Base-by-base conservation (phyloP, 2,888 invertebrate genomes). In the Pasiphila rectangulata region DNA sequence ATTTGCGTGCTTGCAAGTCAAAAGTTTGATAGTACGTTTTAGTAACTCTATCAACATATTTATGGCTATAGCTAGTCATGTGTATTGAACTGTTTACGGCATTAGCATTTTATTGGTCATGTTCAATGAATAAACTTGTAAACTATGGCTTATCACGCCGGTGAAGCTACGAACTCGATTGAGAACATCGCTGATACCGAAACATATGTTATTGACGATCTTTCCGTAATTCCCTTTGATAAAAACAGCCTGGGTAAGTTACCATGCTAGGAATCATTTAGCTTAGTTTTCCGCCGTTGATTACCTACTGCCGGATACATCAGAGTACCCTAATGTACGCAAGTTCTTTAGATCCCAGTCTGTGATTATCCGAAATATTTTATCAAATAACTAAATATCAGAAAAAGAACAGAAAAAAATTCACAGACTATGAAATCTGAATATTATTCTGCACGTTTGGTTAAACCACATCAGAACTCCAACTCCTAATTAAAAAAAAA, bases 161-260 rank as follows among this genome's bases (percentile, higher is more conserved):
- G 70, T 53, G 71, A 66, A 67, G 65, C 69, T 69, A 57, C 71
- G 56, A 75, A 75, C 61, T 51, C 64, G 47, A 61, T 49, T 57
- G 65, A 64, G 54, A 48, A 64, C 54, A 44, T 60, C 50, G 72
- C 73, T 40, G 51, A 64, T 46, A 50, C 64, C 46, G 85, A 85
- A 46, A 69, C 67, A 39, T 68, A 77, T 63, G 69, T 75, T 53
- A 71, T 74, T 19, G 87, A 87, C 50, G 95, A 96, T 87, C 92
- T 95, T 51, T 94, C 95, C 56, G 94, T 96, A 69, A 93, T 96
- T 83, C 96, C 96, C 42, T 94, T 96, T 71, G 93, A 94, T 79
- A 95, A 94, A 83, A 95, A 96, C 80, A 96, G 95, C 82, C 96
- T 96, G 90, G 96, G 96, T 96, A 89, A 91, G 92, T 67, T 9